These are phyloP conservation scores for Thryonomys swinderianus DNA, from an alignment of 2,113 vertebrate genomes.

Conservation along the genomic window DNA sequence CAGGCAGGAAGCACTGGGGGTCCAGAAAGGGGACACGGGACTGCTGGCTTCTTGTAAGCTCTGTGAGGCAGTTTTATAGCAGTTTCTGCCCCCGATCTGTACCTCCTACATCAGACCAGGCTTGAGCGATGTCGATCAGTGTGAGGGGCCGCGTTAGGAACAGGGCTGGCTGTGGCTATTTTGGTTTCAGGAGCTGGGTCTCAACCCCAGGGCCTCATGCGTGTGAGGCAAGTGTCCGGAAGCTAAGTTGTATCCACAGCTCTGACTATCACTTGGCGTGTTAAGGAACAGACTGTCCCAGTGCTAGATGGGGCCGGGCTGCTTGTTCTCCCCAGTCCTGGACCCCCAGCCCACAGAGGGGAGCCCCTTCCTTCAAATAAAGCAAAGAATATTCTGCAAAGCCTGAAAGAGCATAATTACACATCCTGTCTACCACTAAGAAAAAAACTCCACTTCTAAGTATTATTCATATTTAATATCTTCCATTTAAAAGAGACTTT, in stretches of 20 bases:
- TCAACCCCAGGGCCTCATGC: background rate
- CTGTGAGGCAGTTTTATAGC: too few relatives aligned
- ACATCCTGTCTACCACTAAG: background rate
- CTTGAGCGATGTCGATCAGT: accelerated
- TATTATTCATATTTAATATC: slow-evolving; percentile 1
- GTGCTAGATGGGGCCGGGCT: background rate
- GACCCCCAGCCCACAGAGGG: background rate
- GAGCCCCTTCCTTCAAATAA: background rate
- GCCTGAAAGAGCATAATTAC: background rate
- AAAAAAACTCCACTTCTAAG: background rate
- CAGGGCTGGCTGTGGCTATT: accelerated
- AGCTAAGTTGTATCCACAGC: background rate
- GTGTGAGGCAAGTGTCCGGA: background rate
- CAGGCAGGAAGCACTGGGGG: background rate
- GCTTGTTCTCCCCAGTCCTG: background rate
- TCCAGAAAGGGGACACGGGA: background rate
- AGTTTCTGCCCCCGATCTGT: background rate
- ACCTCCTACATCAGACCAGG: background rate
- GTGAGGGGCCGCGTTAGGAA: accelerated
- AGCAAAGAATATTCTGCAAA: background rate
- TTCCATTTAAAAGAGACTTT: slow-evolving; percentile 16
- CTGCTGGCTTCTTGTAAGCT: accelerated
- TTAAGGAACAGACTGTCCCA: accelerated
- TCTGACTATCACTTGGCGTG: accelerated
- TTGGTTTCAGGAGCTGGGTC: accelerated